Conservation (phyloP, 2,113 vertebrate genomes). For the Pyxicephalus adspersus region DNA sequence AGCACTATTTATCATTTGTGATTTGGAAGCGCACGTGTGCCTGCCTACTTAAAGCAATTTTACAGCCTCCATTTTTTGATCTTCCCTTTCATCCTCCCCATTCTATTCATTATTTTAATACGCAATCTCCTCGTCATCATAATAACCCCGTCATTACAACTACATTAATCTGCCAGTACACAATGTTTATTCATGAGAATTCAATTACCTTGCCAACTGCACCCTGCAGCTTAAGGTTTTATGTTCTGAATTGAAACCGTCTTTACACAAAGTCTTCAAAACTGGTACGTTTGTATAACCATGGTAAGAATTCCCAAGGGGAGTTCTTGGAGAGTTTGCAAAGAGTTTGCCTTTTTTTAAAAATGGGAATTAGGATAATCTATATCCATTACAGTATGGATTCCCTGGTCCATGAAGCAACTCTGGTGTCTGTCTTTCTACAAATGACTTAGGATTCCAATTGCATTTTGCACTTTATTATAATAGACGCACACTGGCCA, state of each 20-base stretch:
- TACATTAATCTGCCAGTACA: conserved; percentile 42
- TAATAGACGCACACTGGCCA: too few relatives aligned
- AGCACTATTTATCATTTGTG: conserved; percentile 3
- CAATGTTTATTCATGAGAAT: conserved; percentile 55
- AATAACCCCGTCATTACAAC: conserved; percentile 51
- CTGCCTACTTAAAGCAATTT: conserved; percentile 28
- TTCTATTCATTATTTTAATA: conserved; percentile 37
- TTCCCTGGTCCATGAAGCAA: too few relatives aligned
- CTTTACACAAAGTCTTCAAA: not conserved
- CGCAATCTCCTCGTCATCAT: conserved; percentile 19
- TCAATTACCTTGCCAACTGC: conserved; percentile 18
- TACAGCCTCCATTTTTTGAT: conserved; percentile 23
- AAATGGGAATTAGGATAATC: too few relatives aligned
- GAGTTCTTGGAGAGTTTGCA: too few relatives aligned
- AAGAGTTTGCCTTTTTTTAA: too few relatives aligned
- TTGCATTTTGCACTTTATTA: too few relatives aligned
- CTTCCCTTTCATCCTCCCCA: conserved; percentile 15
- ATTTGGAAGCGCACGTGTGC: not conserved
- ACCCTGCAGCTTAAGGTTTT: conserved; percentile 19
- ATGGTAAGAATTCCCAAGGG: not conserved
- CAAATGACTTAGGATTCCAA: too few relatives aligned
- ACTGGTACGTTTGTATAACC: not conserved
- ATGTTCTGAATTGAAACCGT: not conserved
- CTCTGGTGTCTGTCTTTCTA: too few relatives aligned
- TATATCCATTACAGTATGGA: too few relatives aligned